Base-by-base conservation (phyloP, 1,140 invertebrate genomes). In the Drosophila melanica region DNA sequence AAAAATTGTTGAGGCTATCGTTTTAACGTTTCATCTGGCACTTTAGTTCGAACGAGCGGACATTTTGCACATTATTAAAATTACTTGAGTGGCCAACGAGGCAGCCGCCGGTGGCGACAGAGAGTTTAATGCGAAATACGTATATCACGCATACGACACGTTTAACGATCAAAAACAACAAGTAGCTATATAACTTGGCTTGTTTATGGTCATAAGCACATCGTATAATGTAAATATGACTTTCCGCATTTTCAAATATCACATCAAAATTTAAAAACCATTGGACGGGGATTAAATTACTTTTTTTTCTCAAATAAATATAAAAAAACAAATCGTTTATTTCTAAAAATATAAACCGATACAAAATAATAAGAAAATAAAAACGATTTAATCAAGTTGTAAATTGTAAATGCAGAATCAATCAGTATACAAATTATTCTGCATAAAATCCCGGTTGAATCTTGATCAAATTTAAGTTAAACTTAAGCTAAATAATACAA, bases 21-120 rank as follows among this genome's bases (percentile, higher is more conserved):
- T 44, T 53, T 60, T 39, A 76, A 27, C 64, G 55, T 64, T 66
- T 67, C 74, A 81, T 65, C 63, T 69, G 65, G 65, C 81, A 79
- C 66, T 77, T 85, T 80, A 68, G 75, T 23, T 47, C 63, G 65
- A 89, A 79, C 65, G 75, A 59, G 74, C 63, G 59, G 53, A 70
- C 82, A 82, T 76, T 86, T 86, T 73, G 62, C 82, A 82, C 82
- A 79, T 87, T 81, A 86, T 86, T 86, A 82, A 86, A 86, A 87
- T 89, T 80, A 82, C 75, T 87, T 50, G 48, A 72, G 63, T 59
- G 54, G 54, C 42, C 42, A 53, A 53, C 47, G 27, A 27, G 42
- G 27, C 44, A 59, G 62, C 45, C 75, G 44, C 44, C 48, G 48
- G 20, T 45, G 58, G 60, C 18, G 53, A 75, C 39, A 44, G 78